Evolutionary conservation across 2,797 vertebrate species (phyloP).

Genomic region (Clangula hyemalis): DNA sequence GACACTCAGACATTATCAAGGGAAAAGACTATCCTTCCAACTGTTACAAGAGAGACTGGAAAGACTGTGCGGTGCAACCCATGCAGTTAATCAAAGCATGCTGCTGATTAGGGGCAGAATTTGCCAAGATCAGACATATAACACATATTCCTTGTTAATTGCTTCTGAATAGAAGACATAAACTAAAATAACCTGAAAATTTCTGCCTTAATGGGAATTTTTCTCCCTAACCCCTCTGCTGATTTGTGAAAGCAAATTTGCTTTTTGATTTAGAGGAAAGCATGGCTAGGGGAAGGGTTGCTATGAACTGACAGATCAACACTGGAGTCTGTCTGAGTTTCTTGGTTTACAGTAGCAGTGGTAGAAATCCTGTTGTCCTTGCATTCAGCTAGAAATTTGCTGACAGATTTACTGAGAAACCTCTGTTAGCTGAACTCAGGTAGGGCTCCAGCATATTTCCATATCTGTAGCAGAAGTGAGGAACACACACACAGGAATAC

Average conservation of each 20-base stretch:
- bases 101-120: neutral
- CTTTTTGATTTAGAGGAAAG: neutral
- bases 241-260: neutral
- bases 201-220: neutral
- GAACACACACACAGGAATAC: neutral
- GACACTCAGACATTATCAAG: conserved; percentile 72
- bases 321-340: neutral
- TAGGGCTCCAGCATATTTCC: neutral
- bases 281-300: neutral
- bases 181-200: neutral
- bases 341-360: neutral
- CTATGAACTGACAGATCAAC: neutral
- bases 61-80: conserved; percentile 75
- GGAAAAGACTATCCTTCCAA: conserved; percentile 79
- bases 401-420: neutral
- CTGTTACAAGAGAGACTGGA: conserved; percentile 68
- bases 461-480: accelerated
- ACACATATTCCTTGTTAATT: neutral
- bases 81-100: neutral
- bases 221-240: neutral
- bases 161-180: neutral
- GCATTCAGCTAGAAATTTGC: neutral
- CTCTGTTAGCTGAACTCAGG: neutral
- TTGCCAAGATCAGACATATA: neutral
- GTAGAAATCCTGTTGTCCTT: neutral